Base-by-base conservation (phyloP, 2,113 vertebrate genomes). In the Gasterosteus aculeatus region DNA sequence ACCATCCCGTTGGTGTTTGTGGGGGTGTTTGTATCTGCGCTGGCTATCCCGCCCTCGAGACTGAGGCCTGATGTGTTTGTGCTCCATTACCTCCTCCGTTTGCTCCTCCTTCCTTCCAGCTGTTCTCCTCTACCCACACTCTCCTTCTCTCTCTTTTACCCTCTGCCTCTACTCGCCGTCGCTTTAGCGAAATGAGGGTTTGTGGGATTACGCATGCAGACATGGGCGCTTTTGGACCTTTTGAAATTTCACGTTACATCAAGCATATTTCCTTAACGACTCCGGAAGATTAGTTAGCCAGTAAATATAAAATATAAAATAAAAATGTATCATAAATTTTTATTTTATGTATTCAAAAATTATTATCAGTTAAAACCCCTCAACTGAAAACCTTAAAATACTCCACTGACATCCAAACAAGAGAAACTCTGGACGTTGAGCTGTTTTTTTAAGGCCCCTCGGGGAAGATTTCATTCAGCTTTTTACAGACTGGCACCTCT, bases 81-180 rank as follows among this genome's bases (percentile, higher is more conserved):
- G 78, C 85, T 87, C 72, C 86, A 87, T 90, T 89, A 90, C 82
- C 72, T 79, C 69, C 60, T 69, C 39, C n/a, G 0, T 72, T 49
- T 58, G 31, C 72, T 81, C 73, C 63, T 80, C 65, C 67, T 46
- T 75, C 73, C 33, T 64, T 82, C 61, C 65, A 82, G 81, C 79
- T 85, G 69, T 87, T 86, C 77, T 89, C 63, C 72, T 81, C 69
- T 67, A 8, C 80, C 63, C 76, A 58, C 54, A 70, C 58, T 68
- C 38, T 53, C 65, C 44, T 47, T 66, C 64, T 67, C 49, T 14
- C 31, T 53, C 12, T 47, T 33, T 35, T 4, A 38, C 44, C 60
- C 33, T 69, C 51, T 65, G 11, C 29, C 6, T 42, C 54, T 64
- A 6, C 44, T 44, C 31, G 39, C 60, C 60, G 15, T 64, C 53